Conservation (phyloP, 1,140 invertebrate species). For the Drosophila nigromelanica region DNA sequence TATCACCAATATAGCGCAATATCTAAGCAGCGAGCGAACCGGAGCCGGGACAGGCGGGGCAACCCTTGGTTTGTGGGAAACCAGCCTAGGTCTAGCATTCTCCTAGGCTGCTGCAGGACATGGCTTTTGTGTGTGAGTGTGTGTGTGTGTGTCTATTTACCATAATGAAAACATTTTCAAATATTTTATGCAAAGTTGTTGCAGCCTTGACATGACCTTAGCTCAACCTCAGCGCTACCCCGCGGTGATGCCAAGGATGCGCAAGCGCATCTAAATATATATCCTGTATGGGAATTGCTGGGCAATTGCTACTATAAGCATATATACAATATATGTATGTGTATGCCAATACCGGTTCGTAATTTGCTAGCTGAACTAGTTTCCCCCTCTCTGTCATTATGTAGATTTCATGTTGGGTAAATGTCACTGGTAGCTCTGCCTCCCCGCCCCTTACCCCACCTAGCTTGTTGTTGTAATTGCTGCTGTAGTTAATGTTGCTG, state of each 20-base stretch:
- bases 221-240: constrained; percentile 58
- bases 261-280: constrained; percentile 33
- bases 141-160: constrained; percentile 70
- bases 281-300: constrained; percentile 75
- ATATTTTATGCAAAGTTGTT: constrained; percentile 80
- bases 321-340: not conserved
- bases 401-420: constrained; percentile 61
- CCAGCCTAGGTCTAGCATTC: constrained; percentile 4
- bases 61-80: constrained; percentile 59
- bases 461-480: constrained; percentile 16
- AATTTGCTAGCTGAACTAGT: constrained; percentile 80
- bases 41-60: constrained; percentile 25
- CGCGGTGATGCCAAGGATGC: constrained; percentile 43
- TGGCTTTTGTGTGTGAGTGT: constrained; percentile 51
- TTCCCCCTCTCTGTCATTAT: constrained; percentile 66
- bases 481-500: constrained; percentile 29
- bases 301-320: constrained; percentile 4
- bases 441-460: constrained; percentile 10
- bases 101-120: constrained; percentile 26
- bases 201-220: constrained; percentile 73
- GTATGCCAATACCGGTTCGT: constrained; percentile 70
- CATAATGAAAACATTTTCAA: constrained; percentile 83
- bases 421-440: constrained; percentile 11
- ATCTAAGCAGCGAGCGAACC: constrained; percentile 24
- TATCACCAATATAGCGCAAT: constrained; percentile 77